phyloP scores from a whole-genome alignment of 2,888 invertebrate species.

The Dynastes maya region DNA sequence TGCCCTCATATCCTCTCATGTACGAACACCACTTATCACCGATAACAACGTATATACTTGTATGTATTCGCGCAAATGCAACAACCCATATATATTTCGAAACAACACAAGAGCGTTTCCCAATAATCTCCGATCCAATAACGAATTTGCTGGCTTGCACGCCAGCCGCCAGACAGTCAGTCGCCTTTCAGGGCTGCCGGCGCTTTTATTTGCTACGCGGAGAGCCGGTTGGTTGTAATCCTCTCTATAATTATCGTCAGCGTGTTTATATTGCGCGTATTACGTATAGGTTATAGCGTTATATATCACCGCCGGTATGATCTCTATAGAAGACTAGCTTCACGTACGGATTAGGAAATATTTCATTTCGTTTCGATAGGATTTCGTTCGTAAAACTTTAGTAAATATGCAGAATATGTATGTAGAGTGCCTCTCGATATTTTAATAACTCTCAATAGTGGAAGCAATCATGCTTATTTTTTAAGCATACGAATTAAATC shows the following conservation, averaged over 20 bases:
- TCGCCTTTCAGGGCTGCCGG: conserved; percentile 34
- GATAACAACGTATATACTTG: not conserved
- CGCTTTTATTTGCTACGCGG: conserved; percentile 3
- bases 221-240: conserved; percentile 21
- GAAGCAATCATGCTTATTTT: too few species aligned
- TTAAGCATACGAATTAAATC: too few species aligned
- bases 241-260: conserved; percentile 11
- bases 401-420: too few species aligned
- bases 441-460: too few species aligned
- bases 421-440: too few species aligned
- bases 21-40: not conserved
- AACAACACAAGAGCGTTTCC: conserved; percentile 30
- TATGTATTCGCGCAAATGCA: not conserved
- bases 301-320: too few species aligned
- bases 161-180: conserved; percentile 34
- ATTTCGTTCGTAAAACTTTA: too few species aligned
- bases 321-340: too few species aligned
- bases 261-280: not conserved
- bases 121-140: conserved; percentile 19
- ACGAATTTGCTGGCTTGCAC: conserved; percentile 8
- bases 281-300: too few species aligned
- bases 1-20: too few species aligned
- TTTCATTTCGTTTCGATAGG: too few species aligned
- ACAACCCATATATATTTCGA: not conserved
- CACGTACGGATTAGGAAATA: too few species aligned